phyloP scores from a whole-genome alignment of 2,888 invertebrate genomes.

The Philonicus albiceps region DNA sequence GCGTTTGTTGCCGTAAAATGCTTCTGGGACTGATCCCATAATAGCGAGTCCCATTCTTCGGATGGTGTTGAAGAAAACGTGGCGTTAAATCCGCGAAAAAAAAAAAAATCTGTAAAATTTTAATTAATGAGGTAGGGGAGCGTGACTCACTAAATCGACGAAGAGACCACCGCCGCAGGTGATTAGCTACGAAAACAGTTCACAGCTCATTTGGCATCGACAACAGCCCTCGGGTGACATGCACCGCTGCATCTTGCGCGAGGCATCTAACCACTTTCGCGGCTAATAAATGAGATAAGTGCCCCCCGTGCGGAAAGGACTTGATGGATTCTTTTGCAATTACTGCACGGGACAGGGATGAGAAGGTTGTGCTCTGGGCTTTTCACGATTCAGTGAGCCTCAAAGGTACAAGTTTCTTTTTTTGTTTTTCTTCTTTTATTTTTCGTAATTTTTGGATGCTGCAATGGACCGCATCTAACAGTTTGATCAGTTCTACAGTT shows the following conservation, averaged over 20 bases:
- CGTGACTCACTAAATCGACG: conserved; percentile 9
- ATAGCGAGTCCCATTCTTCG: neutral
- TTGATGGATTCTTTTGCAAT: neutral
- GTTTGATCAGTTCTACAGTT: neutral
- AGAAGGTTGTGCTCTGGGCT: neutral
- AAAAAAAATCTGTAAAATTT: neutral
- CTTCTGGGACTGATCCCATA: neutral
- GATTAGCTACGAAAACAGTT: conserved; percentile 20
- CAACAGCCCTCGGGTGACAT: conserved; percentile 7
- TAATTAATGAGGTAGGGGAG: conserved; percentile 1
- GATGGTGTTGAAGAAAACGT: neutral
- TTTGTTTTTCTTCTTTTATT: neutral
- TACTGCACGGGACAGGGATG: neutral
- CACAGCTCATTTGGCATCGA: conserved; percentile 24
- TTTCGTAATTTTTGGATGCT: neutral
- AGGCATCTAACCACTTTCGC: neutral
- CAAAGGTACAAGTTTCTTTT: neutral
- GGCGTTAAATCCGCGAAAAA: neutral
- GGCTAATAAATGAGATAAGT: neutral
- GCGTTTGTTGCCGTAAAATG: neutral
- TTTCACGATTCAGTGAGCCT: neutral
- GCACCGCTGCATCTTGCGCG: neutral
- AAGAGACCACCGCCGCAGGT: neutral
- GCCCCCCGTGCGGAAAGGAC: neutral
- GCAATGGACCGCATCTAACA: neutral